phyloP scores from a whole-genome alignment of 2,797 vertebrate species.

The Acropternis orthonyx region DNA sequence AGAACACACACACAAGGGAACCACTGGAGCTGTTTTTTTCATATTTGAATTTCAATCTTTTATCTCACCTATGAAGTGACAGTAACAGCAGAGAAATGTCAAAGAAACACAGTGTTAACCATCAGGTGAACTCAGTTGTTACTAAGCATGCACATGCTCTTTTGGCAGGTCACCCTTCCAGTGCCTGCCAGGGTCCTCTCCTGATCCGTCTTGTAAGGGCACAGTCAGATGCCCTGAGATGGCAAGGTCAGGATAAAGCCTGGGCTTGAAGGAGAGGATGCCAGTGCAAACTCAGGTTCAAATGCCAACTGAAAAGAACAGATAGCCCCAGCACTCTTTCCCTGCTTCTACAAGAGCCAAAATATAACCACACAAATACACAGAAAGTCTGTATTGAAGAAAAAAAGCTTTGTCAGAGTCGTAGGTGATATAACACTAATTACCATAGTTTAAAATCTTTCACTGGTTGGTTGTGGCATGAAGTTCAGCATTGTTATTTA shows the following conservation, averaged over 20 bases:
- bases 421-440: fast-evolving
- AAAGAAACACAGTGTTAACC: not conserved
- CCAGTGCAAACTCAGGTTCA: not conserved
- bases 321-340: not conserved
- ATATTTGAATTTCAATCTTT: not conserved
- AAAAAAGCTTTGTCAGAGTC: not conserved
- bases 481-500: not conserved
- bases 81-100: not conserved
- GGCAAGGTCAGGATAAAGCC: not conserved
- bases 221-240: not conserved
- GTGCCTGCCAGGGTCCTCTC: not conserved
- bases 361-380: not conserved
- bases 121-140: not conserved
- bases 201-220: not conserved
- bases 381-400: not conserved
- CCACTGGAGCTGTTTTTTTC: not conserved
- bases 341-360: not conserved
- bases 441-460: not conserved
- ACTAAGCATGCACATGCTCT: not conserved
- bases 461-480: not conserved
- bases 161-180: not conserved
- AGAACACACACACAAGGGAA: not conserved
- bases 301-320: not conserved
- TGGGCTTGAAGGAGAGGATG: not conserved
- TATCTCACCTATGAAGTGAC: not conserved